These are phyloP conservation scores for Drosophila mimetica DNA, from an alignment of 2,888 invertebrate genomes.

Conservation along the genomic window DNA sequence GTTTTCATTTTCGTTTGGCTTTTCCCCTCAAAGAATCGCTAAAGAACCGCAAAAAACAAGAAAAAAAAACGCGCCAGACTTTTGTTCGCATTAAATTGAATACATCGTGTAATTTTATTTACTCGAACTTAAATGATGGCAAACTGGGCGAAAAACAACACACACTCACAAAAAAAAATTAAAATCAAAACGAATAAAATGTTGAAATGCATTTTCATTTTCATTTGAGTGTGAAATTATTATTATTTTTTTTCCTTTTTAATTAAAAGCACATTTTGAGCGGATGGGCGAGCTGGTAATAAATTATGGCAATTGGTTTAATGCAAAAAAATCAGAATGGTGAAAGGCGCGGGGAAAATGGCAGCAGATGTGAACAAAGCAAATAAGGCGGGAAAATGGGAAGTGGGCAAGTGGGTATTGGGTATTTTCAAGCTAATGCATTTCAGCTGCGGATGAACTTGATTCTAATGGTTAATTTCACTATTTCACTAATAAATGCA, in stretches of 20 bases:
- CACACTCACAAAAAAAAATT: slow-evolving; percentile 1
- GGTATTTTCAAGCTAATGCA: slow-evolving; percentile 13
- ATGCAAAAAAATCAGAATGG: slow-evolving; percentile 23
- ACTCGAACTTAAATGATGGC: slow-evolving; percentile 68
- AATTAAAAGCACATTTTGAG: slow-evolving; percentile 71
- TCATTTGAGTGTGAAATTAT: slow-evolving; percentile 61
- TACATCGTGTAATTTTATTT: slow-evolving; percentile 73
- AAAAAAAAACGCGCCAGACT: slow-evolving; percentile 8
- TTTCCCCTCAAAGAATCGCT: slow-evolving; percentile 31
- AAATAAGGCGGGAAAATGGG: not conserved
- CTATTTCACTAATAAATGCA: not conserved
- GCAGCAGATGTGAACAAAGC: slow-evolving; percentile 24
- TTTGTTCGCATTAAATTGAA: slow-evolving; percentile 66
- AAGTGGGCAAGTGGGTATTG: no score
- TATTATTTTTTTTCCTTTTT: slow-evolving; percentile 47
- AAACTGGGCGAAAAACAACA: slow-evolving; percentile 37
- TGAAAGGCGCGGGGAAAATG: slow-evolving; percentile 4
- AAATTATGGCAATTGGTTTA: slow-evolving; percentile 68
- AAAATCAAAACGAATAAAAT: slow-evolving; percentile 42
- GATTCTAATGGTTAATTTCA: slow-evolving; percentile 29
- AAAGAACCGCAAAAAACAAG: slow-evolving; percentile 25
- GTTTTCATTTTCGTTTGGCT: slow-evolving; percentile 34
- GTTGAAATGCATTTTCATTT: slow-evolving; percentile 60
- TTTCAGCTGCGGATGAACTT: slow-evolving; percentile 22
- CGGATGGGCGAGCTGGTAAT: slow-evolving; percentile 40